These are phyloP conservation scores for Chrysolina haemoptera DNA, from an alignment of 2,888 invertebrate genomes.

Conservation along the genomic window DNA sequence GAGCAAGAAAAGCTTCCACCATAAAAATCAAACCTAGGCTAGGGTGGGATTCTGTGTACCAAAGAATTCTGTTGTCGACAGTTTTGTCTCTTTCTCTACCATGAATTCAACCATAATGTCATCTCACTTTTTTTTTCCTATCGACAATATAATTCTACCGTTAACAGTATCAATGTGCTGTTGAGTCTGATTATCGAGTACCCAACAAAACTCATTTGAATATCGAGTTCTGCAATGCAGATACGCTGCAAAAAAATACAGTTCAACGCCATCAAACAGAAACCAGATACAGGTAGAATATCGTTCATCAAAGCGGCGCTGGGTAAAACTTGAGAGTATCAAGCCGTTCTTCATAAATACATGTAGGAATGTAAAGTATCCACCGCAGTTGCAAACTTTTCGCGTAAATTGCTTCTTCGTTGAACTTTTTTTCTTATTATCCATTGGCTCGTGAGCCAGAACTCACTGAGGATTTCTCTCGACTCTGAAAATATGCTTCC, in stretches of 20 bases:
- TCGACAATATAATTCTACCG: too few relatives aligned
- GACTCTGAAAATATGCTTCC: too few relatives aligned
- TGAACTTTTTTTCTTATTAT: background rate
- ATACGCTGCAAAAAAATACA: background rate
- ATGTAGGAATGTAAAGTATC: conserved; percentile 2
- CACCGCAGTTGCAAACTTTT: background rate
- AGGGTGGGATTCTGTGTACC: too few relatives aligned
- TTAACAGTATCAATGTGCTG: too few relatives aligned
- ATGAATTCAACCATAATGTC: too few relatives aligned
- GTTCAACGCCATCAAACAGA: background rate
- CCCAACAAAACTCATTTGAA: background rate
- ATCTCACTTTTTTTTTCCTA: too few relatives aligned
- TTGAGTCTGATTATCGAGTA: too few relatives aligned
- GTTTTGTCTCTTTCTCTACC: too few relatives aligned
- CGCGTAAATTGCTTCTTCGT: background rate
- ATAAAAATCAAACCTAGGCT: too few relatives aligned
- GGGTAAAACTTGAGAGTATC: background rate
- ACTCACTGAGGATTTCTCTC: too few relatives aligned
- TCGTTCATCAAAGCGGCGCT: background rate
- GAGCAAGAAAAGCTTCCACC: too few relatives aligned
- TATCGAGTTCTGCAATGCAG: background rate
- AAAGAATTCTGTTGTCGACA: too few relatives aligned
- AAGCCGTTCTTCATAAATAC: background rate
- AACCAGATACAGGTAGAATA: background rate
- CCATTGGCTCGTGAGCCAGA: background rate